Evolutionary conservation across 2,888 invertebrate genomes (phyloP).

Genomic region (Stenodera caucasica): DNA sequence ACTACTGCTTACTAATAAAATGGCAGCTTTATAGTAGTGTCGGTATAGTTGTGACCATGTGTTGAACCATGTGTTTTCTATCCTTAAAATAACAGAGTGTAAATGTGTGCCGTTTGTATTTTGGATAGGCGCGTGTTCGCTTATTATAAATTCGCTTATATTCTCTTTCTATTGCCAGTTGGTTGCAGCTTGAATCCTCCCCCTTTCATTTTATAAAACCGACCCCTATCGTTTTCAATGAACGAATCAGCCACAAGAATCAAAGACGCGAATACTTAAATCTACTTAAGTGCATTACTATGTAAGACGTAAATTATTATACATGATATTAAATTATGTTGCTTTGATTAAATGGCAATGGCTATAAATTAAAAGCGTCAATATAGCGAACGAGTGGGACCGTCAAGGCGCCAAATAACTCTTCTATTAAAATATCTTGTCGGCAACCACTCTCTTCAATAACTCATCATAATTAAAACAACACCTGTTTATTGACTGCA

Average conservation of each 20-base stretch:
- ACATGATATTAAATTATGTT: constrained; percentile 31
- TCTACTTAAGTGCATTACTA: constrained; percentile 40
- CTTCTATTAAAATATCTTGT: constrained; percentile 2
- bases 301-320: constrained; percentile 41
- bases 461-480: neutral
- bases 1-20: constrained; percentile 39
- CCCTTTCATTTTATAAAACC: neutral
- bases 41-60: constrained; percentile 32
- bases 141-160: constrained; percentile 30
- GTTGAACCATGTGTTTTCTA: constrained; percentile 35
- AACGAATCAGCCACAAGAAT: constrained; percentile 23
- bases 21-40: constrained; percentile 30
- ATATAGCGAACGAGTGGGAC: neutral
- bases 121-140: constrained; percentile 31
- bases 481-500: constrained; percentile 1
- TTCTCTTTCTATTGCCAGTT: constrained; percentile 39
- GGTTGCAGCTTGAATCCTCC: constrained; percentile 33
- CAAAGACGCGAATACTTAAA: constrained; percentile 39
- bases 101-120: constrained; percentile 35
- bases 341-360: constrained; percentile 30
- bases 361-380: constrained; percentile 24
- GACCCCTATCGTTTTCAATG: constrained; percentile 25
- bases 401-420: constrained; percentile 7
- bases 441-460: constrained; percentile 2
- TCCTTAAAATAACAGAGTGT: constrained; percentile 41